Base-by-base conservation (phyloP, 2,888 invertebrate genomes). In the Dysmachus trigonus region DNA sequence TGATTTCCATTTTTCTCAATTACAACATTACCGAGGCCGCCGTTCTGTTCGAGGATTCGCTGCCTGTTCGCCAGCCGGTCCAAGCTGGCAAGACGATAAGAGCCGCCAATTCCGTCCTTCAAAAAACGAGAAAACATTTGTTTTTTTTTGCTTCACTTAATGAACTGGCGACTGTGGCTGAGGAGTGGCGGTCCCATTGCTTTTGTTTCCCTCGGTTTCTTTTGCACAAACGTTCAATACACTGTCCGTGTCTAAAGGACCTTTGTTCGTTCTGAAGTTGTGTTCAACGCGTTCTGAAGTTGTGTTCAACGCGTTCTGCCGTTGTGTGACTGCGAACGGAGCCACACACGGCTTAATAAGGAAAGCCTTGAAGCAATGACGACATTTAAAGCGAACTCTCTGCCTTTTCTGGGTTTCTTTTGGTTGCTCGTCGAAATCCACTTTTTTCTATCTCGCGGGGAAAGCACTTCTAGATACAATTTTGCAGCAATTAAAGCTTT, bases 51-150 rank as follows among this genome's bases (percentile, higher is more conserved):
- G 90, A 96, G 95, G 90, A 96, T 95, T 90, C 96, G 95, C 92
- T 97, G 97, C 87, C 96, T 94, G 89, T 96, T 94, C 76, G 97
- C 97, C 90, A 97, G 93, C 91, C 96, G 94, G 92, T 97, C 97
- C 88, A 97, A 94, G 91, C 96, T 96, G 85, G 96, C 96, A 89
- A 97, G 93, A 88, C 95, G 93, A 92, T 96, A 97, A 85, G 96
- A 96, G 89, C 96, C 95, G 89, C 95, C 95, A 88, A 94, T 93
- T 89, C 95, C 94, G 90, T 96, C 95, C 90, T 90, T 89, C 88
- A 88, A 88, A 89, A 87, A 53, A 74, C 18, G 73, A n/a, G 72
- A 85, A 83, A 85, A 77, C 15, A 41, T 33, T 10, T 31, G 30
- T 30, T 74, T 30, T 74, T 74, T 76, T 73, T 27, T 73, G 31